Evolutionary conservation across 2,797 vertebrate genomes (phyloP).

Genomic region (Hybognathus amarus): DNA sequence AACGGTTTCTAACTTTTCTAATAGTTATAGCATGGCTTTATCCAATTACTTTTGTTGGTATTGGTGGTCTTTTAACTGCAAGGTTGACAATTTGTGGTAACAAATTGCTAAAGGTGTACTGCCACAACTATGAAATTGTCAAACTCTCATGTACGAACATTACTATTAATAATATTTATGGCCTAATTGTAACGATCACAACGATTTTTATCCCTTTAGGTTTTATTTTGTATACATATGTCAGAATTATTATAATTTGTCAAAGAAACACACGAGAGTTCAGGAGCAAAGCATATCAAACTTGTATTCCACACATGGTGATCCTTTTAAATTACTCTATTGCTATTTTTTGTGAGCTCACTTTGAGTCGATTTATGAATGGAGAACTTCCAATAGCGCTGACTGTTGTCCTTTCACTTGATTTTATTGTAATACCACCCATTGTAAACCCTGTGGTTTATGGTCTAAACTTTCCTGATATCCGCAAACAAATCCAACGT

Average conservation of each 20-base stretch:
- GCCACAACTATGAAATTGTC: constrained; percentile 32
- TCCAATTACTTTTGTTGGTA: constrained; percentile 48
- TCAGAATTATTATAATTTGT: constrained; percentile 62
- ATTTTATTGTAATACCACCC: constrained; percentile 70
- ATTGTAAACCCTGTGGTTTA: constrained; percentile 71
- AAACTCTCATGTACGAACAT: constrained; percentile 11
- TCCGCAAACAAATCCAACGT: constrained; percentile 56
- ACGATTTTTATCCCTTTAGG: not conserved
- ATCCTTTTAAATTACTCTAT: constrained; percentile 60
- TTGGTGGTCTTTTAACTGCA: not conserved
- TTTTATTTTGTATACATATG: constrained; percentile 29
- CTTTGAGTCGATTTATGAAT: constrained; percentile 50
- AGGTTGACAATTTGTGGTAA: constrained; percentile 17
- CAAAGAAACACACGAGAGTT: constrained; percentile 62
- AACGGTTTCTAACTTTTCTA: constrained; percentile 26
- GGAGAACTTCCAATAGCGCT: constrained; percentile 52
- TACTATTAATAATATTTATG: not conserved
- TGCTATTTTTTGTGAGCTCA: constrained; percentile 67
- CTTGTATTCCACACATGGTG: constrained; percentile 70
- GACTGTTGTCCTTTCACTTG: constrained; percentile 65
- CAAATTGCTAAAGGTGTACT: constrained; percentile 31
- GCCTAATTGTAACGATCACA: not conserved
- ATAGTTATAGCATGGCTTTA: constrained; percentile 35
- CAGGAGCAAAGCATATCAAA: constrained; percentile 67
- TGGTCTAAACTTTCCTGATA: constrained; percentile 69